Conservation (phyloP, 2,888 invertebrate species). For the Troides aeacus region DNA sequence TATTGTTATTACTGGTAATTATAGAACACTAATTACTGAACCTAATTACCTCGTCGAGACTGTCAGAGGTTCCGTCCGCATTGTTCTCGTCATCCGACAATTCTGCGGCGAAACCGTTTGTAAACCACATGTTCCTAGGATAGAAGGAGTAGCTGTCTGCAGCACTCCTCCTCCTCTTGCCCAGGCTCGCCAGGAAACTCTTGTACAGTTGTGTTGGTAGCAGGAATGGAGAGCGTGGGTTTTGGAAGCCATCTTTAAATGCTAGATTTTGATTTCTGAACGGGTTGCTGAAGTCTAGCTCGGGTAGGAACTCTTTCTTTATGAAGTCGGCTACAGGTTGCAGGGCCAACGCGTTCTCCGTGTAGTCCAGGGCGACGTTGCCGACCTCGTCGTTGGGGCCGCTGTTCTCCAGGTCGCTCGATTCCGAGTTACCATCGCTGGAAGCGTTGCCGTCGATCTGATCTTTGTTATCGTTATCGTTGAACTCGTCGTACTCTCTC, state of each 20-base stretch:
- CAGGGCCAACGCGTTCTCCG: conserved; percentile 62
- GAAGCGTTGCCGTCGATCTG: conserved; percentile 60
- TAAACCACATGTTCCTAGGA: conserved; percentile 79
- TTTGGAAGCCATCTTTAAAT: conserved; percentile 68
- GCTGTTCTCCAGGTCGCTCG: conserved; percentile 69
- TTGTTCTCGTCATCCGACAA: conserved; percentile 70
- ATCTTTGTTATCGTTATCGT: conserved; percentile 56
- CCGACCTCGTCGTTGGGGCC: conserved; percentile 55
- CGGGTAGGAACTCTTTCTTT: conserved; percentile 75
- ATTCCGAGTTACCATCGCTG: conserved; percentile 68
- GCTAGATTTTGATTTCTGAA: conserved; percentile 66
- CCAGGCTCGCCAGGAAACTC: conserved; percentile 85
- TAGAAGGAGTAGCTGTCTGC: conserved; percentile 73
- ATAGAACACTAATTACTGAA: neutral
- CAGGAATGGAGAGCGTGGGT: conserved; percentile 76
- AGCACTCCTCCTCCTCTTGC: conserved; percentile 70
- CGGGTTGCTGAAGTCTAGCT: conserved; percentile 68
- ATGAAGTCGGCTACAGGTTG: conserved; percentile 74
- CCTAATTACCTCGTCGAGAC: conserved; percentile 73
- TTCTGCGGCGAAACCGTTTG: conserved; percentile 66
- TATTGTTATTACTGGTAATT: too few species aligned
- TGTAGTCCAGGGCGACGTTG: conserved; percentile 62
- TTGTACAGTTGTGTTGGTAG: conserved; percentile 89
- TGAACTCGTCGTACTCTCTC: conserved; percentile 67
- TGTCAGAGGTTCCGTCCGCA: conserved; percentile 65